Conservation (phyloP, 1,140 invertebrate genomes). For the Drosophila orosa region DNA sequence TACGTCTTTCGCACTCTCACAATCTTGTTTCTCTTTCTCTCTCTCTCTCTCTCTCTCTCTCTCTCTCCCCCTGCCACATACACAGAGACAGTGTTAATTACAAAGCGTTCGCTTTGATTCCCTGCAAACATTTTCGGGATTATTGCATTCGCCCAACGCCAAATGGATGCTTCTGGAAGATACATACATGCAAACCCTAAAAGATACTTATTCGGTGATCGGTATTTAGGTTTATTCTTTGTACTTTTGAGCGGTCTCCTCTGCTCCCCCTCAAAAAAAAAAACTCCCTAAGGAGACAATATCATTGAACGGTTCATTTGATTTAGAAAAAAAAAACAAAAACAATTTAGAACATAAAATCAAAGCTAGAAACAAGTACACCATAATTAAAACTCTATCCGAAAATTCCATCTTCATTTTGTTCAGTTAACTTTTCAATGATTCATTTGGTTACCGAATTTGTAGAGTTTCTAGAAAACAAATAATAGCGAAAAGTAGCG, state of each 20-base stretch:
- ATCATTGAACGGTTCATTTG: not conserved
- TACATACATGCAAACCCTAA: not conserved
- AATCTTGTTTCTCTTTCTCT: not conserved
- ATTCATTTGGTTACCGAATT: conserved; percentile 23
- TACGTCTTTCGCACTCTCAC: not conserved
- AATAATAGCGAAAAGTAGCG: conserved; percentile 28
- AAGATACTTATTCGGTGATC: not conserved
- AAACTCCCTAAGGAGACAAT: not conserved
- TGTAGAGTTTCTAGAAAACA: conserved; percentile 7
- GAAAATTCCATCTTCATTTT: not conserved
- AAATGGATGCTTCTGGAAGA: conserved; percentile 5
- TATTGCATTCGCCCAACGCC: conserved; percentile 3
- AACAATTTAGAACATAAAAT: not conserved
- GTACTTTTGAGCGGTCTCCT: not conserved
- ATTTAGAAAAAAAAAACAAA: not conserved
- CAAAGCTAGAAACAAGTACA: not conserved
- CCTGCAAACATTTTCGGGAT: conserved; percentile 6
- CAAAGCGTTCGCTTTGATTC: conserved; percentile 27
- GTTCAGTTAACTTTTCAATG: conserved; percentile 10
- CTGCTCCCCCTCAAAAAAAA: not conserved
- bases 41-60: not conserved
- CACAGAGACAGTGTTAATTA: conserved; percentile 41
- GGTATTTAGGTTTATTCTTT: not conserved
- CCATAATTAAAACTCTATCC: not conserved
- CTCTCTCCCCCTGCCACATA: not conserved